Base-by-base conservation (phyloP, 2,888 invertebrate species). In the Lagria hirta region DNA sequence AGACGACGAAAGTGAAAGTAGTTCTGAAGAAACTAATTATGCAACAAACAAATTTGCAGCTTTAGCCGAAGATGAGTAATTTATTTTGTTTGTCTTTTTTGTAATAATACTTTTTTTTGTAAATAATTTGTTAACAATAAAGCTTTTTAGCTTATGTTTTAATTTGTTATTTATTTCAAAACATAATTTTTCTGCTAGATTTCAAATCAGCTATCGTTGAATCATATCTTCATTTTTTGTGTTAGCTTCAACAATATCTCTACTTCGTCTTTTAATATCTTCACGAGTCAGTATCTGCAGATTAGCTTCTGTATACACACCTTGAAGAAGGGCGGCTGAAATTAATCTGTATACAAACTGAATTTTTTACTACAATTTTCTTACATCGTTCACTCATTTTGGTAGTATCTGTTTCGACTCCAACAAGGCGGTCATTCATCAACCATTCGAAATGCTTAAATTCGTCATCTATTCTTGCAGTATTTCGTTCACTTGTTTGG, bases 201-300 rank as follows among this genome's bases (percentile, higher is more conserved):
- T 24, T 24, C 24, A 24, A 24, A 24, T 24, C 24, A 24, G n/a
- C 13, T 24, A 24, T 12, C 10, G 5, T 2, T 52, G 53, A 12
- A 54, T 41, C 23, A 52, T 43, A 12, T 62, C 61, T 16, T 62
- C 59, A 8, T 49, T 52, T 10, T 55, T 55, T 3, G 49, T 43
- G 45, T 63, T 62, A 5, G 50, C 44, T 7, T 51, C 54, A 5
- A 65, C 63, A 34, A 66, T 58, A 49, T 65, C 62, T 10, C 49
- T 55, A 41, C 66, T 64, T 43, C 57, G 54, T 22, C 55, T 61
- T 38, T 66, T 66, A 15, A 66, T 61, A 23, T 66, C 66, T 8
- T 61, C 63, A 8, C 60, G 49, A 3, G 60, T 58, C 4, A 62
- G 49, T 4, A 64, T 46, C 11, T 55, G 49, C 1, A 59, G 27